A percentile compares a stretch with the other conserved stretches of the same genome.
Evolutionary conservation across 2,113 vertebrate genomes (phyloP).

Genomic region (Triplophysa dalaica): DNA sequence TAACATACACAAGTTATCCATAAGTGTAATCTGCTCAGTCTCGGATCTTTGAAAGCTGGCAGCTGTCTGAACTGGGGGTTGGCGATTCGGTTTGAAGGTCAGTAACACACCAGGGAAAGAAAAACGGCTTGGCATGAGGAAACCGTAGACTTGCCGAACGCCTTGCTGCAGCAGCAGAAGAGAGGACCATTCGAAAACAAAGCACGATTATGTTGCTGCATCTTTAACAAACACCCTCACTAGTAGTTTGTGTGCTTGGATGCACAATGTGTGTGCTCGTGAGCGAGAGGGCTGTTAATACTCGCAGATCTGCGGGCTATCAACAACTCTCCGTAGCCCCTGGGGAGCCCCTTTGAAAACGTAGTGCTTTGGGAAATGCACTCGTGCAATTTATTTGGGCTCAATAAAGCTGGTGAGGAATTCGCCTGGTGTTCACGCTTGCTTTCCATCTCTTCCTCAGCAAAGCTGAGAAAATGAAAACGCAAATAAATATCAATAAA

Average conservation of each 20-base stretch:
- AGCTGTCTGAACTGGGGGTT: slow-evolving; percentile 29
- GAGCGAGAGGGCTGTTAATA: slow-evolving; percentile 27
- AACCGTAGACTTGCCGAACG: slow-evolving; percentile 15
- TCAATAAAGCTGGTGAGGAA: slow-evolving; percentile 48
- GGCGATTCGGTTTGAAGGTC: slow-evolving; percentile 37
- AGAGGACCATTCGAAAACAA: slow-evolving; percentile 32
- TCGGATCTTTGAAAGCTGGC: slow-evolving; percentile 9
- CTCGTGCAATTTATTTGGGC: slow-evolving; percentile 51
- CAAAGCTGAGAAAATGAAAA: slow-evolving; percentile 45
- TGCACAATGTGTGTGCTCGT: neutral
- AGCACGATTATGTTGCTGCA: slow-evolving; percentile 39
- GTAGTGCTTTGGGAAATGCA: slow-evolving; percentile 40
- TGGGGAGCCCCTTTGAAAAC: slow-evolving; percentile 44
- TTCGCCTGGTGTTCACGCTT: slow-evolving; percentile 28
- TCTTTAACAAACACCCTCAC: slow-evolving; percentile 35
- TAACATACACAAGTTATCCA: neutral
- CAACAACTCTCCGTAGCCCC: slow-evolving; percentile 35
- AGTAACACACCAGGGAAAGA: slow-evolving; percentile 36
- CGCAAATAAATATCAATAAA: slow-evolving; percentile 57
- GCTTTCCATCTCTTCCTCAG: slow-evolving; percentile 39
- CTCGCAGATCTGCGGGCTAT: slow-evolving; percentile 27
- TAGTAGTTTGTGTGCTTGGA: slow-evolving; percentile 26
- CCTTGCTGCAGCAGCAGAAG: slow-evolving; percentile 37
- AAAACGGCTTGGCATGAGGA: slow-evolving; percentile 39
- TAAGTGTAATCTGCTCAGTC: neutral